Conservation (phyloP, 2,113 vertebrate species). For the Sapayoa aenigma region DNA sequence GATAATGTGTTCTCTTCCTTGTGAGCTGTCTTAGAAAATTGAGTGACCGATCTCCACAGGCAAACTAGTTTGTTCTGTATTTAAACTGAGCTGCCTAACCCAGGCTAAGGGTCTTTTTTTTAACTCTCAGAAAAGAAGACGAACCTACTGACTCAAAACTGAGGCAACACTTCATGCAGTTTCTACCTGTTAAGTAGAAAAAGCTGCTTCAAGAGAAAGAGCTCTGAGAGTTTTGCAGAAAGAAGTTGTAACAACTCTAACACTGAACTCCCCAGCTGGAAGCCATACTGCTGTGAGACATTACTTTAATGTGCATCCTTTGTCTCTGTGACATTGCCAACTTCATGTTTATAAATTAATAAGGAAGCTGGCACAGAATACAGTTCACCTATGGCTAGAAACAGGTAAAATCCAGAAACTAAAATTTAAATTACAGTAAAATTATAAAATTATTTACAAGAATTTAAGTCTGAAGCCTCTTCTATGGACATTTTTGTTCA, state of each 20-base stretch:
- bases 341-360: conserved; percentile 1
- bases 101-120: background rate
- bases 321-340: background rate
- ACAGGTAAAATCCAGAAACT: background rate
- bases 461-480: background rate
- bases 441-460: background rate
- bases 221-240: background rate
- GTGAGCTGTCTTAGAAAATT: background rate
- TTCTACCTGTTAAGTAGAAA: background rate
- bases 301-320: background rate
- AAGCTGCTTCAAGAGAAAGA: background rate
- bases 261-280: background rate
- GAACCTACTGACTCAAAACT: background rate
- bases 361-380: background rate
- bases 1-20: background rate
- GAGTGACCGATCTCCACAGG: background rate
- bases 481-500: background rate
- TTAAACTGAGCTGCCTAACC: background rate
- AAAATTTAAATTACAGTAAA: background rate
- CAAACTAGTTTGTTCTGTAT: background rate
- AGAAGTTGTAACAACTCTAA: background rate
- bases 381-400: background rate
- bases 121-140: background rate
- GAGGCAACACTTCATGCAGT: background rate
- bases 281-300: background rate